These are phyloP conservation scores for Halocaridina rubra DNA, from an alignment of 2,888 invertebrate genomes.

Conservation along the genomic window DNA sequence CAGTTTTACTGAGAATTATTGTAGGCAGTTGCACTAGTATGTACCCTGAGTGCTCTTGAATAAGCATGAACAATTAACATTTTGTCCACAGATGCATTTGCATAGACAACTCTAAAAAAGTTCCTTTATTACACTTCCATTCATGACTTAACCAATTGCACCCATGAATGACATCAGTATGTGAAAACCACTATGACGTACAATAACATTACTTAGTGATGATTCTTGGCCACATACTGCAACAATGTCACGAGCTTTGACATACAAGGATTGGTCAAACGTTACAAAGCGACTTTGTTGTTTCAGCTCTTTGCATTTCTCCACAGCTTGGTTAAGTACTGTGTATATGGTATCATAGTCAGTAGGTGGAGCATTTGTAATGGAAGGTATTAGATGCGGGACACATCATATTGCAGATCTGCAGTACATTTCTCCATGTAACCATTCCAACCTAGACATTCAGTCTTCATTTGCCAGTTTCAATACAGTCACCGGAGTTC, in stretches of 20 bases:
- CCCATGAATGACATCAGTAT: neutral
- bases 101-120: neutral
- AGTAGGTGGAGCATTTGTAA: neutral
- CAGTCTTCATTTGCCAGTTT: slow-evolving; percentile 20
- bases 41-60: neutral
- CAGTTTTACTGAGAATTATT: neutral
- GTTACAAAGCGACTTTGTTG: neutral
- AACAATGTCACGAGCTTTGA: neutral
- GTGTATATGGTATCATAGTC: too few relatives aligned
- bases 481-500: slow-evolving; percentile 15
- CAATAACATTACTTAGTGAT: neutral
- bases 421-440: neutral
- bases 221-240: neutral
- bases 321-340: neutral
- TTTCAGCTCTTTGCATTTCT: neutral
- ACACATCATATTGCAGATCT: slow-evolving; percentile 6
- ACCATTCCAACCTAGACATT: slow-evolving; percentile 13
- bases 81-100: neutral
- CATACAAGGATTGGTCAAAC: neutral
- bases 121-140: neutral
- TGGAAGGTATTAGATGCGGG: neutral
- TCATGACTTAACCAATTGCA: neutral
- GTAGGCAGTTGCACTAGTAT: neutral
- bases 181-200: neutral
- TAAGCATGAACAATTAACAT: neutral